phyloP scores from a whole-genome alignment of 2,888 invertebrate species.

The Cosmopolites sordidus region DNA sequence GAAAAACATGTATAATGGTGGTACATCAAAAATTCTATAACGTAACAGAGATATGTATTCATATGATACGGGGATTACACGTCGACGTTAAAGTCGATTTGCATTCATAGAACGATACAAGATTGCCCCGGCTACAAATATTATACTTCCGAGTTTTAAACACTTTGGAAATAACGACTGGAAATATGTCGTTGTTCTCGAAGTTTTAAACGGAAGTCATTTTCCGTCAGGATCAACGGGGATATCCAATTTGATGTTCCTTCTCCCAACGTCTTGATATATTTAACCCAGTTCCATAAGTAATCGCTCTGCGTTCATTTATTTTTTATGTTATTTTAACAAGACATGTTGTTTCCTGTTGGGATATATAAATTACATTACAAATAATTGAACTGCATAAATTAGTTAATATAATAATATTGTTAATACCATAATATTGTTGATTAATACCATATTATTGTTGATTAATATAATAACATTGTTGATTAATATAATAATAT shows the following conservation, averaged over 20 bases:
- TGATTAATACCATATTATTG: too few species aligned
- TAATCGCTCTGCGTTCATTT: too few species aligned
- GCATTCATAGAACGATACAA: constrained; percentile 48
- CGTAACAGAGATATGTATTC: constrained; percentile 24
- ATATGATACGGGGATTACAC: constrained; percentile 32
- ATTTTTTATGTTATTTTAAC: too few species aligned
- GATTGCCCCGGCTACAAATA: constrained; percentile 43
- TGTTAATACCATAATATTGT: too few species aligned
- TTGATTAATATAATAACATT: too few species aligned
- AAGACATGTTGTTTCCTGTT: too few species aligned
- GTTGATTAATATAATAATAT: too few species aligned
- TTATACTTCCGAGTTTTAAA: constrained; percentile 40
- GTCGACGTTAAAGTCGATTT: constrained; percentile 40
- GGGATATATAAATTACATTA: too few species aligned
- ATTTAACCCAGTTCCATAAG: not conserved
- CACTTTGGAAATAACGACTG: constrained; percentile 38
- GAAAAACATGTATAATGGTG: constrained; percentile 15
- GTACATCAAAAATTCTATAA: constrained; percentile 20
- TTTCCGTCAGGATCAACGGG: constrained; percentile 15
- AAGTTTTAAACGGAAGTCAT: constrained; percentile 22
- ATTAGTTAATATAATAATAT: too few species aligned
- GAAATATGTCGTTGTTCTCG: constrained; percentile 36
- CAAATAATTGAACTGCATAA: too few species aligned
- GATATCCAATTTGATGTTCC: constrained; percentile 13
- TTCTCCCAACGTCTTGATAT: not conserved